Evolutionary conservation across 2,888 invertebrate genomes (phyloP).

Genomic region (Rhaphigaster nebulosa): DNA sequence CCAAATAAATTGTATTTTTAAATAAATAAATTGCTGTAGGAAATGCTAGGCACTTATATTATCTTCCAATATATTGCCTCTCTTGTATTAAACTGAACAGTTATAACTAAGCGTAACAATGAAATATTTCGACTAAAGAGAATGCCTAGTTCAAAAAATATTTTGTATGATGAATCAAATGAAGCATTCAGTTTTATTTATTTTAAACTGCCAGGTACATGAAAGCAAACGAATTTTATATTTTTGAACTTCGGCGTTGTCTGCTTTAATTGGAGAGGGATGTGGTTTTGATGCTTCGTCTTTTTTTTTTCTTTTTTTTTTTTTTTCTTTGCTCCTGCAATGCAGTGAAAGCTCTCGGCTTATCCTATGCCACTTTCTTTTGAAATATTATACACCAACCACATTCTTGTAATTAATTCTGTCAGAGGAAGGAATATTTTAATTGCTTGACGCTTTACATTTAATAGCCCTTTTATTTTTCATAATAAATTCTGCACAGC

Average conservation of each 20-base stretch:
- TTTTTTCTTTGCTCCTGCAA: slow-evolving; percentile 2
- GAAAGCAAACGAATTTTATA: not conserved
- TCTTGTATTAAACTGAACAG: too few relatives aligned
- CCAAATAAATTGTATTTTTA: too few relatives aligned
- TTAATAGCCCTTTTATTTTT: not conserved
- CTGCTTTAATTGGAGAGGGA: slow-evolving; percentile 17
- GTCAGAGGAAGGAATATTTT: not conserved
- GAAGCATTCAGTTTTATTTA: not conserved
- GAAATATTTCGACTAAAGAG: not conserved
- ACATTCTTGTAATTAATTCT: slow-evolving; percentile 11
- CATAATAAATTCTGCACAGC: not conserved
- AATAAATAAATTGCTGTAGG: too few relatives aligned
- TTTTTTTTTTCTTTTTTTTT: too few relatives aligned
- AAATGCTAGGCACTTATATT: too few relatives aligned
- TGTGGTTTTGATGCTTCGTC: not conserved
- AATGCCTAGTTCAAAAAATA: not conserved
- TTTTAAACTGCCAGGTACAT: slow-evolving; percentile 1
- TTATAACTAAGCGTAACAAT: not conserved
- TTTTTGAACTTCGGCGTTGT: not conserved
- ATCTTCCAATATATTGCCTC: too few relatives aligned
- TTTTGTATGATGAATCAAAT: not conserved
- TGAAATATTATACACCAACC: not conserved
- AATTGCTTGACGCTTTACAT: not conserved
- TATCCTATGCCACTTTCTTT: not conserved
- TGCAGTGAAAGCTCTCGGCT: not conserved